Evolutionary conservation across 2,113 vertebrate species (phyloP), one percentile per base, ranked within the genome.

Genomic region (Turdus rufiventris): DNA sequence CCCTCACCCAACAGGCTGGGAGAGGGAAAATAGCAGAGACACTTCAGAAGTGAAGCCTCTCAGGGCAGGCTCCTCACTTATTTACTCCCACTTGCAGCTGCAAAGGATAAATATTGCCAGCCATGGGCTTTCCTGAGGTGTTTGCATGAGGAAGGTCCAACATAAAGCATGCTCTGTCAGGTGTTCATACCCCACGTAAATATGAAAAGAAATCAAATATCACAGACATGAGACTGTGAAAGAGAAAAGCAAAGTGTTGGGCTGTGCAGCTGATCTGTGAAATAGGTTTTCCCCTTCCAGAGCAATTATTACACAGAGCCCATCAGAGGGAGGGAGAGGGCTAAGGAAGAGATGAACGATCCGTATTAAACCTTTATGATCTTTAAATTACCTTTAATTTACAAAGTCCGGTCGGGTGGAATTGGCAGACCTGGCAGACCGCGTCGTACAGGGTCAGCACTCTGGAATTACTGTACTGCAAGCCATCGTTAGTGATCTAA

Each of bases 301-400:
- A 77, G 82, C 47, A 79, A 68, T 94, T 93, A 68, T 86, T 91
- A 14, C 34, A 77, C 47, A 34, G 70, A 75, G 84, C 60, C 40
- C 53, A 82, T 88, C 66, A 61, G 82, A 79, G 45, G 63, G 54
- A 96, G 58, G 77, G 72, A 93, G 77, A 93, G 75, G 51, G 61
- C 95, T 81, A 21, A 81, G 89, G 82, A 96, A 73, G 91, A 97
- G 93, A 96, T 89, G 84, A 80, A 96, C 18, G 71, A 74, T 91
- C 42, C 54, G 2, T 81, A 72, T 94, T 93, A 95, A 97, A 94
- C 58, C 82, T 92, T 94, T 85, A 93, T 80, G 91, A 93, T 96
- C 66, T 95, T 96, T 97, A 91, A 94, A 96, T 98, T 99, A 98
- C 98, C 98, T 98, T 99, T 98, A 98, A 98, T 98, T 98, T 98